These are phyloP conservation scores for Chamaetylas fuelleborni DNA, from an alignment of 2,113 vertebrate genomes.

Conservation along the genomic window DNA sequence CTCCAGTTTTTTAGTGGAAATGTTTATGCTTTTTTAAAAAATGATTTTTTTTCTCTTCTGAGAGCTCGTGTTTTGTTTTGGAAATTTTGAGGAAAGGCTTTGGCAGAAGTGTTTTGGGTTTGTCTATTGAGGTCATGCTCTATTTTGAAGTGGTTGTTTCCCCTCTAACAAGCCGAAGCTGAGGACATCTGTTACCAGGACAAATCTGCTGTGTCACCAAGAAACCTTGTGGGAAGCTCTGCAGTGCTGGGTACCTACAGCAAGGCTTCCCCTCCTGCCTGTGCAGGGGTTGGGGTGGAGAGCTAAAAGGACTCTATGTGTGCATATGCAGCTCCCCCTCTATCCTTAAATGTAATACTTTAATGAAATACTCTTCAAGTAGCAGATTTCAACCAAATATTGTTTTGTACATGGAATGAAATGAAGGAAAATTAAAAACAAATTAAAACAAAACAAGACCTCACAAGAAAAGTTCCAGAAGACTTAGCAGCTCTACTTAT, in stretches of 20 bases:
- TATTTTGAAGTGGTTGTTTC: not conserved
- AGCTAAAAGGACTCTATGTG: not conserved
- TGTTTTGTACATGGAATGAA: not conserved
- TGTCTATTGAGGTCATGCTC: not conserved
- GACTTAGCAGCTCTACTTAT: not conserved
- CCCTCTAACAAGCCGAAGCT: not conserved
- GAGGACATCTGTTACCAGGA: not conserved
- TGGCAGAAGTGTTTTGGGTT: not conserved
- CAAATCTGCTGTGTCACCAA: not conserved
- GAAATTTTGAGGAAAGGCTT: not conserved
- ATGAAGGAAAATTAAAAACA: not conserved
- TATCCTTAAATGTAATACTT: not conserved
- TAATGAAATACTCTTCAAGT: not conserved
- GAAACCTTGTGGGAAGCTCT: not conserved
- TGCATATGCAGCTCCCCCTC: not conserved
- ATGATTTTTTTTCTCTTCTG: not conserved
- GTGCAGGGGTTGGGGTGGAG: rapidly evolving
- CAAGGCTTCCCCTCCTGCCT: not conserved
- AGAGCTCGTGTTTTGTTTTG: not conserved
- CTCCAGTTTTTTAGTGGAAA: not conserved
- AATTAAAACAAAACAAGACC: not conserved
- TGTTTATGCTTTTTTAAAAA: not conserved
- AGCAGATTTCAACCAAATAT: not conserved
- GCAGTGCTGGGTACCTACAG: not conserved
- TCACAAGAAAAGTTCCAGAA: not conserved